Conservation (phyloP, 2,888 invertebrate genomes). For the Pachymerium ferrugineum region DNA sequence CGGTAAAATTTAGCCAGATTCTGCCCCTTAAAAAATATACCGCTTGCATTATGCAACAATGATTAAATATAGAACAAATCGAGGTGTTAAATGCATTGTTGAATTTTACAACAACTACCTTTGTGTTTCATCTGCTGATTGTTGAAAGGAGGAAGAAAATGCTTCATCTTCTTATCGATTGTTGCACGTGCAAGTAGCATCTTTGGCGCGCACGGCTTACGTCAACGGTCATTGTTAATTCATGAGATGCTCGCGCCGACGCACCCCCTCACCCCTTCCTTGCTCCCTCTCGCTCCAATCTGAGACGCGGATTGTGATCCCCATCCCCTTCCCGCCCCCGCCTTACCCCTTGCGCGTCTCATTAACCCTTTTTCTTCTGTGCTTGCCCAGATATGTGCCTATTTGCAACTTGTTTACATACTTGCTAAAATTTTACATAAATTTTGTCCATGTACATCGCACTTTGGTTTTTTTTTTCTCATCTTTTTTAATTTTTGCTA, state of each 20-base stretch:
- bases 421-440: not conserved
- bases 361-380: slow-evolving; percentile 9
- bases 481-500: not conserved
- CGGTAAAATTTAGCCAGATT: too few relatives aligned
- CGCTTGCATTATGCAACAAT: not conserved
- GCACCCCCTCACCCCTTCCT: slow-evolving; percentile 19
- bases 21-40: too few relatives aligned
- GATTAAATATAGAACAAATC: slow-evolving; percentile 25
- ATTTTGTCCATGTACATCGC: slow-evolving; percentile 1
- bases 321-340: slow-evolving; percentile 16
- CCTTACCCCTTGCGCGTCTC: slow-evolving; percentile 25
- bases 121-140: slow-evolving; percentile 27
- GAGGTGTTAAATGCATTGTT: slow-evolving; percentile 10
- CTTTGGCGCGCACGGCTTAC: slow-evolving; percentile 23
- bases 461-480: not conserved
- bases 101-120: slow-evolving; percentile 4
- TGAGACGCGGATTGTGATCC: slow-evolving; percentile 26
- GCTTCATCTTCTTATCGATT: slow-evolving; percentile 27
- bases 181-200: slow-evolving; percentile 27
- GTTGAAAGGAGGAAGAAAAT: slow-evolving; percentile 23
- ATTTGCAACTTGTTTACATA: slow-evolving; percentile 7
- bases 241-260: slow-evolving; percentile 25
- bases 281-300: slow-evolving; percentile 27
- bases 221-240: slow-evolving; percentile 25
- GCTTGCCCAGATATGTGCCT: too few relatives aligned